Conservation (phyloP, 2,113 vertebrate genomes). For the Columba livia region DNA sequence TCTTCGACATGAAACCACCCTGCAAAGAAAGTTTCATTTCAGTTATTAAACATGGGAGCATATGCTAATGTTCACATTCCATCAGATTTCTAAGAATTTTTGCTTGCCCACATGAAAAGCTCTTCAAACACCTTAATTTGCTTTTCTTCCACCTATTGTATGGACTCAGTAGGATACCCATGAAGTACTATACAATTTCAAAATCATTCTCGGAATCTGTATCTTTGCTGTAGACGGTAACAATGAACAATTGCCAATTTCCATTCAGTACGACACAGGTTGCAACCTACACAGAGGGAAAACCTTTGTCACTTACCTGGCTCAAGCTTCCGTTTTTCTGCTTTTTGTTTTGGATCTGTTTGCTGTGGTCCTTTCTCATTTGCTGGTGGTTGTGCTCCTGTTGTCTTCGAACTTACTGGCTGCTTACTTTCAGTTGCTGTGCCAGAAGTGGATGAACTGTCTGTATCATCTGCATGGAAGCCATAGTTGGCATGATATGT, state of each 20-base stretch:
- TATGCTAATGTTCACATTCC: neutral
- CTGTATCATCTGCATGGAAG: conserved; percentile 76
- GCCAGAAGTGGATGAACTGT: conserved; percentile 62
- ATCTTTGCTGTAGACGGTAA: neutral
- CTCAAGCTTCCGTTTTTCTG: conserved; percentile 90
- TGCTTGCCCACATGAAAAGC: neutral
- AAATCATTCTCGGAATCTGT: neutral
- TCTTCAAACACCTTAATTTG: neutral
- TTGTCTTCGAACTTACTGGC: neutral
- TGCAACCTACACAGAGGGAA: neutral
- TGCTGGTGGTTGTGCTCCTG: conserved; percentile 12
- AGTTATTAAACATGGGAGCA: conserved; percentile 3
- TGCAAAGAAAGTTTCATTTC: conserved; percentile 58
- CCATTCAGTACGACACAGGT: neutral
- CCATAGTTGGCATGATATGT: conserved; percentile 95
- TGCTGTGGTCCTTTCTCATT: conserved; percentile 49
- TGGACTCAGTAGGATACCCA: neutral
- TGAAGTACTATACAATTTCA: neutral
- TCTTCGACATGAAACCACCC: conserved; percentile 96
- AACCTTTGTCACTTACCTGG: conserved; percentile 73
- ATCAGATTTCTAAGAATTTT: neutral
- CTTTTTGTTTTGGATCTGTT: conserved; percentile 81
- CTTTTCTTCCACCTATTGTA: neutral
- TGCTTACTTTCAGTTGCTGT: conserved; percentile 26
- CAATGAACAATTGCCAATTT: neutral